A percentile compares a stretch with the other conserved stretches of the same genome.
phyloP scores from a whole-genome alignment of 2,113 vertebrate genomes.

The Oncorhynchus keta region DNA sequence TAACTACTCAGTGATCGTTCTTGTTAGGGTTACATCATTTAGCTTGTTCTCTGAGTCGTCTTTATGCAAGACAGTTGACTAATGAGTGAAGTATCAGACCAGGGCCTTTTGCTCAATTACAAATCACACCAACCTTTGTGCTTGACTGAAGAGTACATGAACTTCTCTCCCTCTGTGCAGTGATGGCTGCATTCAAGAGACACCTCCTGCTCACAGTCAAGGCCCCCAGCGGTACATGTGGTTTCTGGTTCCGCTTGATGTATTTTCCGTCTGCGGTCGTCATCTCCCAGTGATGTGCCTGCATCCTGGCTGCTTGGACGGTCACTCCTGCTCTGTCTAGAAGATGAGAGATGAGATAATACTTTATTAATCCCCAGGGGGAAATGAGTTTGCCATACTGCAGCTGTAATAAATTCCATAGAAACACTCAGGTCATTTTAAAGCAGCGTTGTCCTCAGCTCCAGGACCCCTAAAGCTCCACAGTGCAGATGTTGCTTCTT shows the following conservation, averaged over 20 bases:
- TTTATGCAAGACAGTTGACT: neutral
- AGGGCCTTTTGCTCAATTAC: neutral
- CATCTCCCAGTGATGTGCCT: constrained; percentile 14
- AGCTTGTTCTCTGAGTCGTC: neutral
- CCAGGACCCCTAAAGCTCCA: neutral
- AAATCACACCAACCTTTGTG: constrained; percentile 48
- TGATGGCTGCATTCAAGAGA: constrained; percentile 33
- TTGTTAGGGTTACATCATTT: neutral
- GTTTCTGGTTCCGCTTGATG: constrained; percentile 35
- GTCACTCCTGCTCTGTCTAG: constrained; percentile 21
- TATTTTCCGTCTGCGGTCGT: constrained; percentile 13
- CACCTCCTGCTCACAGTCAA: constrained; percentile 64
- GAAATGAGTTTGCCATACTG: too few species aligned
- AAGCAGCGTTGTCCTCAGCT: neutral
- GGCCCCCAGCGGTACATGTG: constrained; percentile 10
- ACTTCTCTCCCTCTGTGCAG: constrained; percentile 39
- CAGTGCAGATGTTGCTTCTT: constrained; percentile 18
- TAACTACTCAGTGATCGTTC: neutral
- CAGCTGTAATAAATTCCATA: too few species aligned
- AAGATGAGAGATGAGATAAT: too few species aligned
- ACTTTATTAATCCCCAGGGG: too few species aligned
- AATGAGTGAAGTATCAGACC: neutral
- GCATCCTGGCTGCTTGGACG: constrained; percentile 13
- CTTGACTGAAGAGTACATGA: constrained; percentile 28
- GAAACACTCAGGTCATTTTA: too few species aligned